Base-by-base conservation (phyloP, 2,888 invertebrate genomes). In the Hydrotaea cyrtoneurina region DNA sequence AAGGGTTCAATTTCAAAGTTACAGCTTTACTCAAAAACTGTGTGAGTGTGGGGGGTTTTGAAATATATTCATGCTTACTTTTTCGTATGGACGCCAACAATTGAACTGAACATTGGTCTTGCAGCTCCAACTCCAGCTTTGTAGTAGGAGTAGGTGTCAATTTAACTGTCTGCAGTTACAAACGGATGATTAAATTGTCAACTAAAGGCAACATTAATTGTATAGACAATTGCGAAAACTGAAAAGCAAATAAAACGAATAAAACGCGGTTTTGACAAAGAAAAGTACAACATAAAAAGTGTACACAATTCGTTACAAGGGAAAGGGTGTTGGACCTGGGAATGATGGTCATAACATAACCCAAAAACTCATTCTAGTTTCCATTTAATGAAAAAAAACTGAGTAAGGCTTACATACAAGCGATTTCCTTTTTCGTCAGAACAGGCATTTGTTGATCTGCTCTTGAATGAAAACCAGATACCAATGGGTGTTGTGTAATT, bases 111-210 rank as follows among this genome's bases (percentile, higher is more conserved):
- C 62, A 62, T n/a, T 31, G 15, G 15, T 50, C 13, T 50, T 77
- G 83, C 72, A 77, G 73, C 71, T 83, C 76, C 57, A 21, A 57
- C 19, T 57, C 57, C 57, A 21, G 13, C 23, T 50, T 50, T 50
- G 57, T 62, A 10, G 74, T 23, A n/a, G 53, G 71, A 72, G 81
- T 85, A 74, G 79, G 81, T 85, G 84, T 85, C 81, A 85, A 85
- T 82, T 85, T 80, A 79, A 81, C 69, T 82, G 84, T 85, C 81
- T 85, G 81, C 59, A 62, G 57, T 62, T 77, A 71, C 59, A 59
- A 80, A 76, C 76, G 69, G 76, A 73, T 72, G 57, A 78, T 81
- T 84, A 84, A 80, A 84, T 78, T 84, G 72, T 81, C 78, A 78
- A 57, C 39, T 69, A 57, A 62, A 78, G 15, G 46, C 57, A 71